Evolutionary conservation across 2,888 invertebrate species (phyloP).

Genomic region (Hirtodrosophila confusa): DNA sequence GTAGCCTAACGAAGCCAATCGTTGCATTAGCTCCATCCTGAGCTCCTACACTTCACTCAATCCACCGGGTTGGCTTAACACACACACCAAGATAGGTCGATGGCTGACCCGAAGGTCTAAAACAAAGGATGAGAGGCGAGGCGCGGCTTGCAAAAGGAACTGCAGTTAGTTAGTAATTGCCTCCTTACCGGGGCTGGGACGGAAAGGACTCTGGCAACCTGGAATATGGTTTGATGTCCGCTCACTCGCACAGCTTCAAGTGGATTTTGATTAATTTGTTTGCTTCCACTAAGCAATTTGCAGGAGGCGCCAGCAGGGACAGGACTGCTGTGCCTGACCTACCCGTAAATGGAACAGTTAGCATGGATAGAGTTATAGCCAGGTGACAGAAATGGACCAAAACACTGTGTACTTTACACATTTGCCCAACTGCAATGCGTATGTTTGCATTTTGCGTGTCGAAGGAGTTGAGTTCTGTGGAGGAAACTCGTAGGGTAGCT

Average conservation of each 20-base stretch:
- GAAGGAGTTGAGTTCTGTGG: constrained; percentile 19
- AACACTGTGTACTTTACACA: constrained; percentile 66
- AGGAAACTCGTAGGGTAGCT: constrained; percentile 31
- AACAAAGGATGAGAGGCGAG: constrained; percentile 11
- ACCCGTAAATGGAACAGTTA: constrained; percentile 36
- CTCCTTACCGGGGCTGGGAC: background rate
- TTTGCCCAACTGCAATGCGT: constrained; percentile 72
- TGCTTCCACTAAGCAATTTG: constrained; percentile 71
- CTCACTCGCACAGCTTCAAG: constrained; percentile 54
- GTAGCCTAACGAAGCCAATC: constrained; percentile 57
- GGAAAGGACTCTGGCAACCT: background rate
- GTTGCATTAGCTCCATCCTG: constrained; percentile 25
- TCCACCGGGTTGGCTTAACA: constrained; percentile 5
- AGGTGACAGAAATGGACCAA: constrained; percentile 66
- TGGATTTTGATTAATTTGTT: constrained; percentile 77
- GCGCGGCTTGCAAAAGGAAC: constrained; percentile 17
- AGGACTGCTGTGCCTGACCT: background rate
- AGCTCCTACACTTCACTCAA: background rate
- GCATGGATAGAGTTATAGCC: constrained; percentile 56
- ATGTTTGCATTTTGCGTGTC: constrained; percentile 66
- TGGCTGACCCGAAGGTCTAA: constrained; percentile 14
- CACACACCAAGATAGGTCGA: background rate
- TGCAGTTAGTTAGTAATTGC: constrained; percentile 15
- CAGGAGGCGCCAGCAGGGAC: constrained; percentile 28
- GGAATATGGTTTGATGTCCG: constrained; percentile 46